Evolutionary conservation across 2,113 vertebrate genomes (phyloP).

Genomic region (Cranoglanis bouderius): DNA sequence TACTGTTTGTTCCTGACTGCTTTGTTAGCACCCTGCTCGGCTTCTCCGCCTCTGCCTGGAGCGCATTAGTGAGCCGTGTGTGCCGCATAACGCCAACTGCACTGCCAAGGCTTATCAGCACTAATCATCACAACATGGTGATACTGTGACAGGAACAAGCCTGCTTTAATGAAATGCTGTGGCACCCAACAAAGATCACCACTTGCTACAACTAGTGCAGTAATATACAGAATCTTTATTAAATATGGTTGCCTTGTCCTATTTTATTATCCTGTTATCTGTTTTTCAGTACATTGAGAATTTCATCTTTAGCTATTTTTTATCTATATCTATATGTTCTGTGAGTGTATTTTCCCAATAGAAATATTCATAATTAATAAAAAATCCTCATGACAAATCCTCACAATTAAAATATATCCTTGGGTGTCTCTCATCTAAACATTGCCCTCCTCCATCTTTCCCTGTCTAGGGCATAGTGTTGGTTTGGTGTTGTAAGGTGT

Average conservation of each 20-base stretch:
- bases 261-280: background rate
- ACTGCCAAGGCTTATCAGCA: conserved; percentile 52
- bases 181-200: conserved; percentile 25
- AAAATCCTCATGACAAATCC: background rate
- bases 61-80: conserved; percentile 44
- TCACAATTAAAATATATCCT: background rate
- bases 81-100: conserved; percentile 34
- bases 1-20: conserved; percentile 40
- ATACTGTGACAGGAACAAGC: conserved; percentile 49
- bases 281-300: background rate
- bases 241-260: background rate
- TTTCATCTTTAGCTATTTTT: background rate
- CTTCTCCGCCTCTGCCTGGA: conserved; percentile 36
- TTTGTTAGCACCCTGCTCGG: conserved; percentile 19
- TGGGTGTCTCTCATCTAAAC: background rate
- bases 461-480: background rate
- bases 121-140: conserved; percentile 49
- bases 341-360: background rate
- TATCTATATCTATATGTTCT: background rate
- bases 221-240: background rate
- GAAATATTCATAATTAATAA: background rate
- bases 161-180: conserved; percentile 54
- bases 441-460: background rate
- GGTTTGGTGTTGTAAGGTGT: conserved; percentile 23
- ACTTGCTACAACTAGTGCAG: conserved; percentile 1